Evolutionary conservation across 2,113 vertebrate genomes (phyloP).

Genomic region (Piaya cayana): DNA sequence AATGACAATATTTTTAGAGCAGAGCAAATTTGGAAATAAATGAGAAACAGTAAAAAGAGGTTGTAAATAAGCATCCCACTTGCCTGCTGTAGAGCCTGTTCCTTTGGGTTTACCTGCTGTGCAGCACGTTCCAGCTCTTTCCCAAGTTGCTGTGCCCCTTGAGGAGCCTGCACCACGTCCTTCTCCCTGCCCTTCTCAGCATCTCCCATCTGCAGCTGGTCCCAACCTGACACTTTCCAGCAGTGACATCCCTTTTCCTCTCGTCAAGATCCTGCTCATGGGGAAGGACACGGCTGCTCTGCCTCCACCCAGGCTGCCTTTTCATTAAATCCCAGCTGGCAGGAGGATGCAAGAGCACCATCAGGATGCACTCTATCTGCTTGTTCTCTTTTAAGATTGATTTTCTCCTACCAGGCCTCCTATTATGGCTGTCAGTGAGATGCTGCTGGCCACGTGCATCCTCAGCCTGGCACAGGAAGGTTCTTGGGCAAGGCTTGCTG

Average conservation of each 20-base stretch:
- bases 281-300: background rate
- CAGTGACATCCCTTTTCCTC: background rate
- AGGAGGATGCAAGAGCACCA: background rate
- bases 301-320: background rate
- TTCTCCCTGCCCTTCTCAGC: background rate
- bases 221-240: accelerated
- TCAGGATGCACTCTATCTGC: background rate
- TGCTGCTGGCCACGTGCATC: background rate
- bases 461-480: background rate
- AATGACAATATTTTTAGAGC: background rate
- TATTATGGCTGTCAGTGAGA: background rate
- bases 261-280: background rate
- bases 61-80: background rate
- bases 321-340: background rate
- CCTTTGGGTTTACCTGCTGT: background rate
- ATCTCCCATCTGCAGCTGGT: accelerated
- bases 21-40: background rate
- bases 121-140: background rate
- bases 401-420: background rate
- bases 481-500: background rate
- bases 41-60: background rate
- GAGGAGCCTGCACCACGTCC: accelerated
- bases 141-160: accelerated
- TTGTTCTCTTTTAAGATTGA: background rate
- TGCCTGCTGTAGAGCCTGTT: background rate